Percentiles rank a stretch among this genome's conserved stretches.
Evolutionary conservation across 2,113 vertebrate species (phyloP).

Genomic region (Alectura lathami): DNA sequence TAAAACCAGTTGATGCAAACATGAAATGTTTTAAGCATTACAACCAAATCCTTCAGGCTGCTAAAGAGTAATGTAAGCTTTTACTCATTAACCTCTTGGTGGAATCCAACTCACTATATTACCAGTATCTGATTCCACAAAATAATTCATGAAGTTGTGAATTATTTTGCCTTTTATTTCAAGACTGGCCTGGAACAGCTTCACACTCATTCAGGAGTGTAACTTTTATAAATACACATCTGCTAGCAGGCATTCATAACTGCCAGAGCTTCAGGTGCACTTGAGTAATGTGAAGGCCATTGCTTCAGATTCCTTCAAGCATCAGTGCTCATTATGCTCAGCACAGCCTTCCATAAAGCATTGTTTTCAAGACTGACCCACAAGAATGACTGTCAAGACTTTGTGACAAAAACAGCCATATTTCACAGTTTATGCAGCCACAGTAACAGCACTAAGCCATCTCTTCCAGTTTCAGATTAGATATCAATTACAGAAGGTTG

Average conservation of each 20-base stretch:
- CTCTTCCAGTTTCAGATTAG: background rate
- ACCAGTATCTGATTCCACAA: background rate
- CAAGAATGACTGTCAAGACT: background rate
- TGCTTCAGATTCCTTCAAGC: background rate
- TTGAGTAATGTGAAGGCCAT: background rate
- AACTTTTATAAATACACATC: background rate
- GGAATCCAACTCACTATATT: background rate
- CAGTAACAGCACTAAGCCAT: accelerated
- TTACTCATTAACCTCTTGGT: background rate
- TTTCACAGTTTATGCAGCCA: background rate
- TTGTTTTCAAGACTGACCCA: background rate
- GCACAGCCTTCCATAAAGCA: background rate
- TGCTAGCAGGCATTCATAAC: background rate
- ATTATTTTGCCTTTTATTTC: background rate
- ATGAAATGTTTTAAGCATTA: background rate
- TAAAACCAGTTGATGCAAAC: background rate
- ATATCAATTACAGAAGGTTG: background rate
- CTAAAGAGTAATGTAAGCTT: background rate
- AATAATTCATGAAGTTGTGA: too few relatives aligned
- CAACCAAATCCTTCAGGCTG: background rate
- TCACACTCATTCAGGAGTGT: background rate
- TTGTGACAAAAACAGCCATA: background rate
- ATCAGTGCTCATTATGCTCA: background rate
- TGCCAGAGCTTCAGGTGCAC: background rate
- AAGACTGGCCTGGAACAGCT: background rate